Conservation (phyloP, 2,888 invertebrate genomes). For the Amphipyra berbera region DNA sequence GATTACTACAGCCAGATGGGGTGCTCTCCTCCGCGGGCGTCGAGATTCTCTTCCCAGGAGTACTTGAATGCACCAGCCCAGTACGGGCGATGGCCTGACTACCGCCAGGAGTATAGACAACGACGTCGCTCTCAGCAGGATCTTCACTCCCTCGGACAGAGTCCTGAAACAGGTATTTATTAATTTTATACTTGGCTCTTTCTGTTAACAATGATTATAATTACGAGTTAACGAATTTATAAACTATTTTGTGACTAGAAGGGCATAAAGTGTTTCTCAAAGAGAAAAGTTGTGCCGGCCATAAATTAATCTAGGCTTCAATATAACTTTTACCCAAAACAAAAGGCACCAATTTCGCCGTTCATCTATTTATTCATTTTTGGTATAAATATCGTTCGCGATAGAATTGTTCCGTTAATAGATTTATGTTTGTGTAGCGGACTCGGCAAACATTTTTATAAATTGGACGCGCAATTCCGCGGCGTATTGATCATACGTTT, state of each 20-base stretch:
- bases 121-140: constrained; percentile 87
- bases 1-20: constrained; percentile 83
- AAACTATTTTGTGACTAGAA: constrained; percentile 5
- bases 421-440: constrained; percentile 41
- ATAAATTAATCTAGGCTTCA: constrained; percentile 27
- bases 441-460: constrained; percentile 50
- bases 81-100: constrained; percentile 84
- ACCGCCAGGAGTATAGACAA: constrained; percentile 83
- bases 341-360: constrained; percentile 15
- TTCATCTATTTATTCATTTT: constrained; percentile 17
- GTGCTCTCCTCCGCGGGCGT: constrained; percentile 81
- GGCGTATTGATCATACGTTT: constrained; percentile 33
- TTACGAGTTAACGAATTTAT: neutral
- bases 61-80: constrained; percentile 84
- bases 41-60: constrained; percentile 87
- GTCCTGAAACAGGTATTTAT: constrained; percentile 82
- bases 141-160: constrained; percentile 83
- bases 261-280: constrained; percentile 13
- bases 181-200: neutral
- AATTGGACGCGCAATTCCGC: constrained; percentile 32
- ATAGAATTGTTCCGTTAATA: constrained; percentile 25
- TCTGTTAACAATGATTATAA: neutral
- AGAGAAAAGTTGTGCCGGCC: constrained; percentile 10
- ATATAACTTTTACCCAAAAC: constrained; percentile 19
- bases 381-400: constrained; percentile 16